Percentiles rank a stretch among this genome's conserved stretches.
phyloP scores from a whole-genome alignment of 2,113 vertebrate species.

The Plotosus lineatus region DNA sequence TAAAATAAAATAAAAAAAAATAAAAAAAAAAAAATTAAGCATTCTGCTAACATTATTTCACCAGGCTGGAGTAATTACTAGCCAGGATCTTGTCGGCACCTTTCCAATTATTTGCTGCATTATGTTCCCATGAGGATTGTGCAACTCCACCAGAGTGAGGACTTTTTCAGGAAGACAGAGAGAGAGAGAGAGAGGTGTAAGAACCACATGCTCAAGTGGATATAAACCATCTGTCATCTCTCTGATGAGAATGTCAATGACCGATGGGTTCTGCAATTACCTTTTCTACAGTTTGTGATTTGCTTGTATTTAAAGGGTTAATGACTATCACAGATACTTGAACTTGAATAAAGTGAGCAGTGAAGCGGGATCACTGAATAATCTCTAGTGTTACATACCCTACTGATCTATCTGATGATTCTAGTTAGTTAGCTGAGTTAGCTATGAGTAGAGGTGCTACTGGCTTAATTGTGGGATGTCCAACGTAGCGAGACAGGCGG shows the following conservation, averaged over 20 bases:
- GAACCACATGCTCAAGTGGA: conserved; percentile 12
- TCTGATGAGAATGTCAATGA: conserved; percentile 19
- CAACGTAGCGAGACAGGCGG: too few relatives aligned
- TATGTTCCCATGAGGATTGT: conserved; percentile 34
- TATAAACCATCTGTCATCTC: conserved; percentile 25
- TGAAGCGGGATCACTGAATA: neutral
- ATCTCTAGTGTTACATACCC: neutral
- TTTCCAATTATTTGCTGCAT: conserved; percentile 44
- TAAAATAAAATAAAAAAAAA: neutral
- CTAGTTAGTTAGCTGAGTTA: neutral
- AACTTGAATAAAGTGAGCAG: neutral
- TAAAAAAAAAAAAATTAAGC: neutral
- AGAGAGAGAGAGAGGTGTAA: neutral
- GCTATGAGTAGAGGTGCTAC: neutral
- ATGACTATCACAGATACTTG: neutral
- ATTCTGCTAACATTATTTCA: conserved; percentile 34
- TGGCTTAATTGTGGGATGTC: too few relatives aligned
- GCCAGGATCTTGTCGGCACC: conserved; percentile 44
- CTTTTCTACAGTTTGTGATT: conserved; percentile 16
- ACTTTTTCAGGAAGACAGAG: neutral
- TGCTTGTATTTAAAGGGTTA: neutral
- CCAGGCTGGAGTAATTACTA: conserved; percentile 30
- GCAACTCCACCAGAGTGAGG: conserved; percentile 30
- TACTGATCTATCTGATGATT: neutral
- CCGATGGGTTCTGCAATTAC: neutral